phyloP scores from a whole-genome alignment of 2,888 invertebrate species.

The Nephrotoma flavescens region DNA sequence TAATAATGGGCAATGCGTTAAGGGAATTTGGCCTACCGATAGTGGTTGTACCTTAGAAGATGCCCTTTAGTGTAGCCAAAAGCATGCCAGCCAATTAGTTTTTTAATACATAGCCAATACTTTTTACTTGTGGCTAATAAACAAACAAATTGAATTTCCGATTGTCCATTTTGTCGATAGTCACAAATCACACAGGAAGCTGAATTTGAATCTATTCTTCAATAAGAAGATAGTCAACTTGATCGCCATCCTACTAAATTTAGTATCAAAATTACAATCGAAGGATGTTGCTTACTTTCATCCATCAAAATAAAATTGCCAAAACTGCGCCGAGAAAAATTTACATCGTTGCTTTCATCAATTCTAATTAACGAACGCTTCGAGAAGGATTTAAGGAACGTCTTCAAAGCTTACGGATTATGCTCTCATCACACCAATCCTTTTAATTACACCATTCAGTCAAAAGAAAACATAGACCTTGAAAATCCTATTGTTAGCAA shows the following conservation, averaged over 20 bases:
- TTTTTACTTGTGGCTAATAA: neutral
- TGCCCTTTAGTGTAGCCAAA: neutral
- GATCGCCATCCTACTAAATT: neutral
- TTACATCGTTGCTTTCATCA: neutral
- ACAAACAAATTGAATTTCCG: neutral
- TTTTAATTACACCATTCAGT: too few relatives aligned
- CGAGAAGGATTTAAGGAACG: too few relatives aligned
- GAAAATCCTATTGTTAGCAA: too few relatives aligned
- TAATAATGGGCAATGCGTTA: neutral
- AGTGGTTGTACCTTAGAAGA: neutral
- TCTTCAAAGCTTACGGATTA: too few relatives aligned
- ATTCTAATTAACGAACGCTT: neutral
- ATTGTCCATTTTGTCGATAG: neutral
- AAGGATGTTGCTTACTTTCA: neutral
- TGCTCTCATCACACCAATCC: too few relatives aligned
- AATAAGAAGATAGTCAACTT: neutral
- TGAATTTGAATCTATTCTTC: neutral
- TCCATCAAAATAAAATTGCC: neutral
- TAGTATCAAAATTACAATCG: neutral
- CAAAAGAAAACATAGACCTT: too few relatives aligned
- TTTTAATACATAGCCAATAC: neutral
- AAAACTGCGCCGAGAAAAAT: neutral
- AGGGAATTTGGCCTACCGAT: neutral
- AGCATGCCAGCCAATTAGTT: too few relatives aligned
- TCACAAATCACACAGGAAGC: neutral